Evolutionary conservation across 2,113 vertebrate species (phyloP).

Genomic region (Eira barbara): DNA sequence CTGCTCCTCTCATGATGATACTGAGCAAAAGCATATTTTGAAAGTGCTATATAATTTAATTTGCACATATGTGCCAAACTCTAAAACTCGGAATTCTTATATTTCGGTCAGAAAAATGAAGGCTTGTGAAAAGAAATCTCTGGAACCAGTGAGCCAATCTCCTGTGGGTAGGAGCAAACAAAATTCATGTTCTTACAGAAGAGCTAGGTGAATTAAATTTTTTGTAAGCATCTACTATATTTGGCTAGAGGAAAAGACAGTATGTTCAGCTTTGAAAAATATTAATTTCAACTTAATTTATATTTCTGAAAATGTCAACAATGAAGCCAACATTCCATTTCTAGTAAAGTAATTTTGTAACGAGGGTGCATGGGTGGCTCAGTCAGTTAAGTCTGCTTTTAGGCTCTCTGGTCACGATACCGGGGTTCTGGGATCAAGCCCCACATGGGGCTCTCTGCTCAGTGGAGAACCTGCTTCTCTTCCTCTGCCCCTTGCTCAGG

Average conservation of each 20-base stretch:
- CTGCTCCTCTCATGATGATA: slow-evolving; percentile 1
- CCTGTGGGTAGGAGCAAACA: background rate
- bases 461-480: background rate
- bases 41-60: slow-evolving; percentile 47
- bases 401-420: background rate
- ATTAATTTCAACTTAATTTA: background rate
- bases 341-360: slow-evolving; percentile 1
- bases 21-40: background rate
- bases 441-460: background rate
- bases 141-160: background rate
- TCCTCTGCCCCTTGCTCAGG: background rate
- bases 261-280: background rate
- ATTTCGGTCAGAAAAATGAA: background rate
- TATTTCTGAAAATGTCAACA: slow-evolving; percentile 30
- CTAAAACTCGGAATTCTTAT: slow-evolving; percentile 4
- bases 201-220: background rate
- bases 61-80: background rate
- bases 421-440: background rate
- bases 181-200: background rate
- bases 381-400: background rate
- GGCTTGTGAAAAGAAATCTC: background rate
- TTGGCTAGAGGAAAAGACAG: background rate
- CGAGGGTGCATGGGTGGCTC: background rate
- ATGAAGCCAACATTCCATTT: background rate
- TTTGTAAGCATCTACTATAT: background rate